Evolutionary conservation across 2,113 vertebrate species (phyloP).

Genomic region (Gila orcuttii): DNA sequence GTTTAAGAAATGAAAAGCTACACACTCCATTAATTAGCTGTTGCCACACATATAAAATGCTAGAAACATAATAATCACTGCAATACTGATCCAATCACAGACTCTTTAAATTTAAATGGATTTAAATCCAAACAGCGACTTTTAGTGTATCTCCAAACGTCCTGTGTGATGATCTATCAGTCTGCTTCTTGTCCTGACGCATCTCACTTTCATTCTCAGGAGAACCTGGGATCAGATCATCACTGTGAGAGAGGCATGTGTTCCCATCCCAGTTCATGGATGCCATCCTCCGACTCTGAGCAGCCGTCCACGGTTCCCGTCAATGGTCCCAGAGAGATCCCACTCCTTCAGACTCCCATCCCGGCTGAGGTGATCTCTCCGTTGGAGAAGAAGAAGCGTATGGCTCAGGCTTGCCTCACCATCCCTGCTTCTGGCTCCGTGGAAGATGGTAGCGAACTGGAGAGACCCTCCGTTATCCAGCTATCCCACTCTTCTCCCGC

Average conservation of each 20-base stretch:
- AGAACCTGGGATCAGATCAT: conserved; percentile 56
- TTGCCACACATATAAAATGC: no score
- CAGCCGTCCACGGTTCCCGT: conserved; percentile 58
- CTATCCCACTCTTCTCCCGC: conserved; percentile 65
- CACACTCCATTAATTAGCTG: no score
- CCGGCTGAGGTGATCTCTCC: conserved; percentile 85
- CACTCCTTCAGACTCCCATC: conserved; percentile 61
- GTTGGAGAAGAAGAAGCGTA: conserved; percentile 91
- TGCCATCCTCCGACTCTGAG: conserved; percentile 46
- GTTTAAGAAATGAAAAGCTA: no score
- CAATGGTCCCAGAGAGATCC: conserved; percentile 63
- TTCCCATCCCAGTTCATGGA: conserved; percentile 63
- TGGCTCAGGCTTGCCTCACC: conserved; percentile 86
- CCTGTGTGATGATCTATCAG: background rate
- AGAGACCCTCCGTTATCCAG: conserved; percentile 77
- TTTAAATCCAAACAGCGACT: no score
- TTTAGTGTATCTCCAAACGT: background rate
- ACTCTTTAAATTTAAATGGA: no score
- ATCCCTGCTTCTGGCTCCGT: conserved; percentile 43
- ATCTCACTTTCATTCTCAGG: conserved; percentile 43
- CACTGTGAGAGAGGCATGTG: conserved; percentile 61
- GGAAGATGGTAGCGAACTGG: conserved; percentile 64
- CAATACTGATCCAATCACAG: no score
- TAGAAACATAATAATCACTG: no score
- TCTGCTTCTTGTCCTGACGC: background rate